A percentile compares a stretch with the other conserved stretches of the same genome.
phyloP scores from a whole-genome alignment of 2,888 invertebrate species.

The Didymodactylos carnosus region DNA sequence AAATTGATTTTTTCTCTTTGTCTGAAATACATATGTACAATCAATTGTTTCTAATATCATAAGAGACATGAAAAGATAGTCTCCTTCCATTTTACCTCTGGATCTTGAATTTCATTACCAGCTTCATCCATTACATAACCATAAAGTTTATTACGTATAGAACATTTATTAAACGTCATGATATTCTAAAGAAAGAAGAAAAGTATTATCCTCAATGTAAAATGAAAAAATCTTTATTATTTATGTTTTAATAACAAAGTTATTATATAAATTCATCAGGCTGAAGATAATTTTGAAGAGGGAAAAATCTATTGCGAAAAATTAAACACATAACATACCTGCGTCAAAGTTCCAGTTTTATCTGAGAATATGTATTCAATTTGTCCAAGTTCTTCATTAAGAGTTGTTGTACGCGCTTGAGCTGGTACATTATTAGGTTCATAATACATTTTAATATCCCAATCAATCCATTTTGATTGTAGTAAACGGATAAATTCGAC shows the following conservation, averaged over 20 bases:
- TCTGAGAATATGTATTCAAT: constrained; percentile 98
- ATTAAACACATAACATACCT: constrained; percentile 29
- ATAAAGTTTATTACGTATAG: constrained; percentile 70
- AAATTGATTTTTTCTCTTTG: constrained; percentile 63
- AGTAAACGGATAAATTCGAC: constrained; percentile 80
- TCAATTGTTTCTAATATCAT: constrained; percentile 44
- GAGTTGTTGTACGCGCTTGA: constrained; percentile 82
- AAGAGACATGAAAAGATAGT: constrained; percentile 67
- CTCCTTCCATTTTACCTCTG: constrained; percentile 34
- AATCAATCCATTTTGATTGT: constrained; percentile 94
- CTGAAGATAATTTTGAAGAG: too few relatives aligned
- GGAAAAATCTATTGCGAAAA: too few relatives aligned
- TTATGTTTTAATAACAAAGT: too few relatives aligned
- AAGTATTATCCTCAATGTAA: too few relatives aligned
- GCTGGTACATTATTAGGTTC: constrained; percentile 62
- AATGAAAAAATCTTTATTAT: too few relatives aligned
- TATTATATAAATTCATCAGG: too few relatives aligned
- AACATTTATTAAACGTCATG: constrained; percentile 98
- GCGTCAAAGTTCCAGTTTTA: constrained; percentile 94
- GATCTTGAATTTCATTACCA: constrained; percentile 16
- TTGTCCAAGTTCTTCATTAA: constrained; percentile 94
- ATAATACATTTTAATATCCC: constrained; percentile 95
- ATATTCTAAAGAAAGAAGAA: constrained; percentile 62
- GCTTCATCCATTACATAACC: constrained; percentile 62
- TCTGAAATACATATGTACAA: constrained; percentile 38